These are phyloP conservation scores for Rhinolophus ferrumequinum DNA, from an alignment of 2,113 vertebrate species.

Conservation along the genomic window DNA sequence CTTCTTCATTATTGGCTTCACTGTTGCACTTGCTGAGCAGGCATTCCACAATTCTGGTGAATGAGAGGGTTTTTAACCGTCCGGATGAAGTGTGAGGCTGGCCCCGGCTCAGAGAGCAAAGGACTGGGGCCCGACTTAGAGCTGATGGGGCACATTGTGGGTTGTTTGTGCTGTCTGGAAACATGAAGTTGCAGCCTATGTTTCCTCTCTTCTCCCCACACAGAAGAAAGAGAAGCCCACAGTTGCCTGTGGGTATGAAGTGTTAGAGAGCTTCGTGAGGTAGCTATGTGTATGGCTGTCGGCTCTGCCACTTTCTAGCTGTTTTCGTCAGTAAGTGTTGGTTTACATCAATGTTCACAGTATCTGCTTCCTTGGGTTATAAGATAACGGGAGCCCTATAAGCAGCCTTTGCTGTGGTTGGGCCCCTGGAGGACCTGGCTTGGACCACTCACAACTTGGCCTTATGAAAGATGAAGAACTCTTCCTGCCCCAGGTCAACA, in stretches of 20 bases:
- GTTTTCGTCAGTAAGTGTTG: neutral
- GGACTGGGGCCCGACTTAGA: neutral
- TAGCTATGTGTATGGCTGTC: neutral
- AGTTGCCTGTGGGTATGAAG: neutral
- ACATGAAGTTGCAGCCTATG: neutral
- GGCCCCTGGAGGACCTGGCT: neutral
- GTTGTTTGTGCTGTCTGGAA: neutral
- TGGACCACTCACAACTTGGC: neutral
- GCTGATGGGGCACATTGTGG: neutral
- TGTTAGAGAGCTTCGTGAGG: neutral
- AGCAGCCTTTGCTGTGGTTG: neutral
- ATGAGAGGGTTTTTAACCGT: neutral
- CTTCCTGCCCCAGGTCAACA: neutral
- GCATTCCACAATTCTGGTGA: accelerated
- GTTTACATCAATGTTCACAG: neutral
- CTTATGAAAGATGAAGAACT: neutral
- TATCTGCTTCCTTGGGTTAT: neutral
- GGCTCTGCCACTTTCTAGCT: neutral
- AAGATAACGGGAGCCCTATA: neutral
- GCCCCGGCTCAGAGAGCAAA: neutral
- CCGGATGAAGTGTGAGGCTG: neutral
- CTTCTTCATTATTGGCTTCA: neutral
- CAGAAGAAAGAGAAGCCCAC: neutral
- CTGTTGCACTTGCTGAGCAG: accelerated
- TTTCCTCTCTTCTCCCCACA: neutral